phyloP scores from a whole-genome alignment of 2,888 invertebrate species.

The Papilio protenor region DNA sequence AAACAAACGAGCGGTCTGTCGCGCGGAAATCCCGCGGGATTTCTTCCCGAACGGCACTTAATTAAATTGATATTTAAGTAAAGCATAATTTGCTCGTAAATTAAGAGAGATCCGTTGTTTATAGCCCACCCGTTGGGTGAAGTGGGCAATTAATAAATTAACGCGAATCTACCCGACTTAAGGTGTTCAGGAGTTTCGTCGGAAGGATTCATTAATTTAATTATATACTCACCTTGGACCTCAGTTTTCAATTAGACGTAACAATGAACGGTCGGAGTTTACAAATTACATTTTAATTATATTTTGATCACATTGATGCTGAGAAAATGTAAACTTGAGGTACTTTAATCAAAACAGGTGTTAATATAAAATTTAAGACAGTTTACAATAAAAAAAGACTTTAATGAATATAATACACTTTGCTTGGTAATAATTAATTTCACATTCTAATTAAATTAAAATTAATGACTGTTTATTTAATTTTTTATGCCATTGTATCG shows the following conservation, averaged over 20 bases:
- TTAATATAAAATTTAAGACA: background rate
- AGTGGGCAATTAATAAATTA: slow-evolving; percentile 84
- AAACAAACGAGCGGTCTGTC: slow-evolving; percentile 69
- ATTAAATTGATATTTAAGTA: slow-evolving; percentile 85
- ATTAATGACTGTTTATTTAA: background rate
- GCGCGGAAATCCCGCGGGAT: slow-evolving; percentile 70
- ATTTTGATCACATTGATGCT: slow-evolving; percentile 17
- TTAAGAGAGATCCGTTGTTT: slow-evolving; percentile 83
- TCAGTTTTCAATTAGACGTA: slow-evolving; percentile 47
- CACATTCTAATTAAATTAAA: background rate
- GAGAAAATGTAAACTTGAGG: background rate
- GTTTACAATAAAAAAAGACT: background rate
- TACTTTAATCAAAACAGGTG: background rate
- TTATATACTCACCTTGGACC: slow-evolving; percentile 61
- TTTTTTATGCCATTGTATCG: background rate
- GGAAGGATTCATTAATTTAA: slow-evolving; percentile 79
- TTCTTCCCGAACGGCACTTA: slow-evolving; percentile 77
- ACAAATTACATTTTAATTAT: slow-evolving; percentile 31
- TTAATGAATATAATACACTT: background rate
- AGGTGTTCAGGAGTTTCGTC: slow-evolving; percentile 70
- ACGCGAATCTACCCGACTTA: slow-evolving; percentile 75
- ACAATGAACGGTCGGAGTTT: slow-evolving; percentile 22
- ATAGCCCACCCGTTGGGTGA: slow-evolving; percentile 67
- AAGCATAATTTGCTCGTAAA: slow-evolving; percentile 84
- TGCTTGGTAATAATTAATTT: background rate